A percentile compares a stretch with the other conserved stretches of the same genome.
Evolutionary conservation across 92 coral and sea anemone genomes (phyloP).

Genomic region (Galaxea fascicularis): DNA sequence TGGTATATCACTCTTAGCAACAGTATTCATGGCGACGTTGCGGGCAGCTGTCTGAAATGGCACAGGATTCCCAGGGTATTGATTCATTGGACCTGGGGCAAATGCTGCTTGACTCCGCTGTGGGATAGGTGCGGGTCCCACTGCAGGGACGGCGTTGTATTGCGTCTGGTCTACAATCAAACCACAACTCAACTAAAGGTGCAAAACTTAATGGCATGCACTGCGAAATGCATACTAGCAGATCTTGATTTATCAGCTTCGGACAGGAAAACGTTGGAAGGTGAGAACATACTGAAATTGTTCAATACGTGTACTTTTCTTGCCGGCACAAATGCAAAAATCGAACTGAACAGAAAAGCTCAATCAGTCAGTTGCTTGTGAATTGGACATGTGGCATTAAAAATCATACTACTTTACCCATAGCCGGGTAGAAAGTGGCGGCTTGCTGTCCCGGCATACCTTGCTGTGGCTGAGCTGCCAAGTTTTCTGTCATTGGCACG

Average conservation of each 20-base stretch:
- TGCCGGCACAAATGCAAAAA: too few species aligned
- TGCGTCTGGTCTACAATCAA: slow-evolving; percentile 13
- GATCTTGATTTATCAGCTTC: too few species aligned
- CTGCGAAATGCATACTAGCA: too few species aligned
- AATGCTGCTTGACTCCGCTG: slow-evolving; percentile 61
- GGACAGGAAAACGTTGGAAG: too few species aligned
- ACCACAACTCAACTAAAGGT: not conserved
- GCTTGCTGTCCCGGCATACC: slow-evolving; percentile 57
- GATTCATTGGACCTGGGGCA: slow-evolving; percentile 46
- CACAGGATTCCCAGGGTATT: slow-evolving; percentile 42
- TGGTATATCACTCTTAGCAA: slow-evolving; percentile 37
- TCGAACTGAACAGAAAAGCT: too few species aligned
- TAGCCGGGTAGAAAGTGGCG: slow-evolving; percentile 59
- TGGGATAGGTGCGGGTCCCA: slow-evolving; percentile 35
- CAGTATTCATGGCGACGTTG: slow-evolving; percentile 53
- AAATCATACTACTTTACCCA: slow-evolving; percentile 44
- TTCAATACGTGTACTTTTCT: too few species aligned
- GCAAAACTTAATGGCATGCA: too few species aligned
- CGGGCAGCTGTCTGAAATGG: slow-evolving; percentile 35
- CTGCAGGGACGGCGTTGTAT: slow-evolving; percentile 18
- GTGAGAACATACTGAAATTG: too few species aligned
- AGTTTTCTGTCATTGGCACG: not conserved
- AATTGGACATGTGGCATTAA: not conserved
- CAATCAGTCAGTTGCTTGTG: too few species aligned
- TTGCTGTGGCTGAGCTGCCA: slow-evolving; percentile 40